Conservation (phyloP, 2,888 invertebrate species). For the Cosmopolites sordidus region DNA sequence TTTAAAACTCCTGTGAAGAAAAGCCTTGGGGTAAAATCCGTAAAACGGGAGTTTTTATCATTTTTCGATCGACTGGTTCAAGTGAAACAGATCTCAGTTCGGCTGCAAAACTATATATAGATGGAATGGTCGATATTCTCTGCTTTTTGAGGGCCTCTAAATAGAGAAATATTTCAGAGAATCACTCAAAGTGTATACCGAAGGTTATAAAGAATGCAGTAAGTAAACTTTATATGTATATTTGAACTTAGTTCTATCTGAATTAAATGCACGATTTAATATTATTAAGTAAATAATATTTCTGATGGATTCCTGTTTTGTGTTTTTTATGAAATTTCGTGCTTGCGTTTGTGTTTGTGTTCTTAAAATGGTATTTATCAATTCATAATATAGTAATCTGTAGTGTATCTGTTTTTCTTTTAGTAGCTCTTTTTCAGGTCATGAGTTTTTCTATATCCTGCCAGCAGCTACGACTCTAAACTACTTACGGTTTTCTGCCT, state of each 20-base stretch:
- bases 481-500: no score
- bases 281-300: no score
- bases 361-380: no score
- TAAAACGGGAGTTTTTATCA: slow-evolving; percentile 6
- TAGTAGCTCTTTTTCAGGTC: no score
- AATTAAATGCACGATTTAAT: not conserved
- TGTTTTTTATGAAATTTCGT: no score
- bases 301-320: no score
- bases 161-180: slow-evolving; percentile 16
- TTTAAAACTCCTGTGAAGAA: not conserved
- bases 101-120: slow-evolving; percentile 11
- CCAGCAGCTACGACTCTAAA: no score
- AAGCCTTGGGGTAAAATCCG: slow-evolving; percentile 4
- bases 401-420: no score
- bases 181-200: slow-evolving; percentile 12
- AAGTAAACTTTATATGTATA: slow-evolving; percentile 10
- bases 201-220: slow-evolving; percentile 4
- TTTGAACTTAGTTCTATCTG: slow-evolving; percentile 5
- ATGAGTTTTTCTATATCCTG: no score
- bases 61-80: slow-evolving; percentile 13
- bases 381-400: no score
- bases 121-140: slow-evolving; percentile 7
- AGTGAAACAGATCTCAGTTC: slow-evolving; percentile 11
- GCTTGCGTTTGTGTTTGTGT: no score
- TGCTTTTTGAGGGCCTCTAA: slow-evolving; percentile 4